Conservation (phyloP, 2,113 vertebrate genomes). For the Platycercus adscitus region DNA sequence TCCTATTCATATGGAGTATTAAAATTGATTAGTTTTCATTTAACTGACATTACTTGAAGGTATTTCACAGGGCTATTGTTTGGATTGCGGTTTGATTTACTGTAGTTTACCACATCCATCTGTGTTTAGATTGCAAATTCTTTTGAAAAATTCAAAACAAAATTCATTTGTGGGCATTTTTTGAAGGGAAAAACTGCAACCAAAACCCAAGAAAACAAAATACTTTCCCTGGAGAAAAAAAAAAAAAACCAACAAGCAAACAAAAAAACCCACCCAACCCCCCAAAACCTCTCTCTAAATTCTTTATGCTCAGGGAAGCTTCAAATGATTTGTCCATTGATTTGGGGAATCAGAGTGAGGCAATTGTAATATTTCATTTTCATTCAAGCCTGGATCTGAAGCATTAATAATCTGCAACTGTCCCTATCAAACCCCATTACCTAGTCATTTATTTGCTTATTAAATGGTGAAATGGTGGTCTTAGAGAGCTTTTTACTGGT, state of each 20-base stretch:
- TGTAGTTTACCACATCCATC: neutral
- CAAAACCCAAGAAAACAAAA: neutral
- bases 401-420: neutral
- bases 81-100: neutral
- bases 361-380: neutral
- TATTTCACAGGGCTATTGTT: neutral
- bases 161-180: neutral
- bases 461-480: neutral
- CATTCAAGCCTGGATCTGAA: neutral
- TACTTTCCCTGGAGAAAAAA: too few relatives aligned
- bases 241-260: neutral
- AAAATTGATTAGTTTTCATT: neutral
- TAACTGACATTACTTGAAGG: neutral
- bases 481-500: neutral
- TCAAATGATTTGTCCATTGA: neutral
- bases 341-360: neutral
- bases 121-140: neutral
- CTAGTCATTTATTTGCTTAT: neutral
- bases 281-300: fast-evolving
- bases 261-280: neutral
- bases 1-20: neutral
- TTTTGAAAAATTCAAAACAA: neutral
- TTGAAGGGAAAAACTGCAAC: neutral
- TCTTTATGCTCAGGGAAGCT: neutral
- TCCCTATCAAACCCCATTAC: neutral